A percentile compares a stretch with the other conserved stretches of the same genome.
Conservation (phyloP, 2,888 invertebrate genomes). For the Cataglyphis altisquamis region DNA sequence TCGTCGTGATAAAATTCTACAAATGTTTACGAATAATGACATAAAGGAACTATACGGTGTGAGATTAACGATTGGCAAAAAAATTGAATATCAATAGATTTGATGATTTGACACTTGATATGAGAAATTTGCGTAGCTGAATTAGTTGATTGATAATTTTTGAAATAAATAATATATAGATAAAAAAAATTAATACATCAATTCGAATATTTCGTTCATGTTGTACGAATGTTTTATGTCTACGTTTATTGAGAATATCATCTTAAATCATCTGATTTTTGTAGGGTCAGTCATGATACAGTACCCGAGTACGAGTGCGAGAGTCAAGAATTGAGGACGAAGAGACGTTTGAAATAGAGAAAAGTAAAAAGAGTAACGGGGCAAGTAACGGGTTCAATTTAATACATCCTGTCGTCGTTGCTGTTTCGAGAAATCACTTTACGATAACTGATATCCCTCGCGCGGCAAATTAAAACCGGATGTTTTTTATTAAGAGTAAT, state of each 20-base stretch:
- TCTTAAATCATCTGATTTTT: not conserved
- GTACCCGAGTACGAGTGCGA: constrained; percentile 57
- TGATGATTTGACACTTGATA: not conserved
- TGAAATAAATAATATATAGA: not conserved
- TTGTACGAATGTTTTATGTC: not conserved
- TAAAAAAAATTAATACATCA: not conserved
- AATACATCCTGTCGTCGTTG: constrained; percentile 70
- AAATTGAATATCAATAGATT: not conserved
- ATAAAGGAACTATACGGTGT: not conserved
- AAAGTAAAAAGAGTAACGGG: constrained; percentile 82
- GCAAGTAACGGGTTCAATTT: constrained; percentile 78
- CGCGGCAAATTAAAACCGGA: not conserved
- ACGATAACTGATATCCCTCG: not conserved
- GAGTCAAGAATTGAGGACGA: constrained; percentile 69
- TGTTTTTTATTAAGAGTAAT: not conserved
- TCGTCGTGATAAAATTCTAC: not conserved
- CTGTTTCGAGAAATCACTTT: constrained; percentile 1
- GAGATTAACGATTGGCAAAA: not conserved
- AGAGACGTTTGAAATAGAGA: constrained; percentile 78
- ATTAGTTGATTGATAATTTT: not conserved
- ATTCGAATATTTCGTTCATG: not conserved
- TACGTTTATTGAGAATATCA: not conserved
- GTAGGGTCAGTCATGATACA: not conserved
- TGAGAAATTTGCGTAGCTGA: not conserved
- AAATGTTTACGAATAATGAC: not conserved